Conservation (phyloP, 2,113 vertebrate genomes). For the Mixornis gularis region DNA sequence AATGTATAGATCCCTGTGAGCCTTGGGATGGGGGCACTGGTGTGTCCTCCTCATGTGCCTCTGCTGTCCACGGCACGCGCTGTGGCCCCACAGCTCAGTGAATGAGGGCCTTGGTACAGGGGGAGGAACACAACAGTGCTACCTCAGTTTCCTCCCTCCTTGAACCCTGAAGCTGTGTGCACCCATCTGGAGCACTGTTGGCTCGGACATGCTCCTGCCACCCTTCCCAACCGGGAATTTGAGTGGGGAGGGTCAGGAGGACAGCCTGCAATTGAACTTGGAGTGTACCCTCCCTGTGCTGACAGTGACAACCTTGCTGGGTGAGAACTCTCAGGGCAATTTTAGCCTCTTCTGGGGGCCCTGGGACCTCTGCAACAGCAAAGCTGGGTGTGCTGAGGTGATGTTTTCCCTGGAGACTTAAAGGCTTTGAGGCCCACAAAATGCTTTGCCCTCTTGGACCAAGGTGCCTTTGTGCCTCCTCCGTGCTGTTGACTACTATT, state of each 20-base stretch:
- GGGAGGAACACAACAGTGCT: not conserved
- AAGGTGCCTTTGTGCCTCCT: rapidly evolving
- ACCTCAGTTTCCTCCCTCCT: not conserved
- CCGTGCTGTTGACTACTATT: rapidly evolving
- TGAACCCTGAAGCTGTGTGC: not conserved
- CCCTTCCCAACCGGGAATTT: not conserved
- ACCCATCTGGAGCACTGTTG: not conserved
- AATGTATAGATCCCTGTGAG: rapidly evolving
- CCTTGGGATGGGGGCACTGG: not conserved
- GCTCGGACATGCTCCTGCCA: not conserved
- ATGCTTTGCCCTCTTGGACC: not conserved
- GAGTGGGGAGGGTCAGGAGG: not conserved
- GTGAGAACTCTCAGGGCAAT: not conserved
- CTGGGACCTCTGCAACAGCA: not conserved
- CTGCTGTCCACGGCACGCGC: rapidly evolving
- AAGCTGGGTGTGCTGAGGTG: not conserved
- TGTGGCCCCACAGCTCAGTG: rapidly evolving
- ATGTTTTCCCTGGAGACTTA: not conserved
- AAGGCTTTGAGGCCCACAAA: not conserved
- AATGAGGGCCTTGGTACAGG: not conserved
- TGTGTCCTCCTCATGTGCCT: rapidly evolving
- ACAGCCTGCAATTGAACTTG: not conserved
- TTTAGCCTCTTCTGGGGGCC: not conserved
- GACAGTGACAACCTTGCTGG: not conserved
- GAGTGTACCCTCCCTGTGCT: rapidly evolving